Evolutionary conservation across 2,888 invertebrate genomes (phyloP).

Genomic region (Drosophila subquinaria): DNA sequence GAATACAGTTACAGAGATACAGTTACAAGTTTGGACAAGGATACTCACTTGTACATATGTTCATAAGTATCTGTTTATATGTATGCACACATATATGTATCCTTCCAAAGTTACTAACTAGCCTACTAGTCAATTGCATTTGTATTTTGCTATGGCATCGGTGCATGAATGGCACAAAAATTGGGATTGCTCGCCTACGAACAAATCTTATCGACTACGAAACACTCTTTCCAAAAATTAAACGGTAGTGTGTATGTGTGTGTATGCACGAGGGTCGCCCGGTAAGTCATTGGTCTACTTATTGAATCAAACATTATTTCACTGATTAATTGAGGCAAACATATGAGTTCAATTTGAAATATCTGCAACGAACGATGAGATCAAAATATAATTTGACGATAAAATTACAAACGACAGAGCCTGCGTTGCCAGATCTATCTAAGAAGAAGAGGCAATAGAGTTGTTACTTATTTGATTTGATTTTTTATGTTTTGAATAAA

Average conservation of each 20-base stretch:
- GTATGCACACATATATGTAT: not conserved
- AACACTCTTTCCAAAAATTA: conserved; percentile 38
- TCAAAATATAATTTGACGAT: not conserved
- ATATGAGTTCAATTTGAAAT: not conserved
- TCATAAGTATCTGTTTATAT: too few relatives aligned
- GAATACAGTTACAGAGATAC: conserved; percentile 6
- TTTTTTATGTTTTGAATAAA: not conserved
- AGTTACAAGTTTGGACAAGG: not conserved
- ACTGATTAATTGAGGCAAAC: not conserved
- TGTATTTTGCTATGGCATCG: conserved; percentile 72
- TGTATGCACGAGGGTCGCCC: not conserved
- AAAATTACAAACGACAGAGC: too few relatives aligned
- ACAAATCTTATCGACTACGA: conserved; percentile 37
- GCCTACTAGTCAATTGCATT: conserved; percentile 25
- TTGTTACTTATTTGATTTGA: too few relatives aligned
- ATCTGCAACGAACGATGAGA: not conserved
- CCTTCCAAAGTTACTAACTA: conserved; percentile 23
- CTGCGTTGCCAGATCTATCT: too few relatives aligned
- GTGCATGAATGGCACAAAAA: conserved; percentile 76
- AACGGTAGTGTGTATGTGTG: not conserved
- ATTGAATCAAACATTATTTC: not conserved
- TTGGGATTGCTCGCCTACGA: conserved; percentile 44
- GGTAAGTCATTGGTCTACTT: not conserved
- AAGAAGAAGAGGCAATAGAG: not conserved
- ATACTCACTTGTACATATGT: not conserved